Base-by-base conservation (phyloP, 2,797 vertebrate genomes). In the Brotula barbata region DNA sequence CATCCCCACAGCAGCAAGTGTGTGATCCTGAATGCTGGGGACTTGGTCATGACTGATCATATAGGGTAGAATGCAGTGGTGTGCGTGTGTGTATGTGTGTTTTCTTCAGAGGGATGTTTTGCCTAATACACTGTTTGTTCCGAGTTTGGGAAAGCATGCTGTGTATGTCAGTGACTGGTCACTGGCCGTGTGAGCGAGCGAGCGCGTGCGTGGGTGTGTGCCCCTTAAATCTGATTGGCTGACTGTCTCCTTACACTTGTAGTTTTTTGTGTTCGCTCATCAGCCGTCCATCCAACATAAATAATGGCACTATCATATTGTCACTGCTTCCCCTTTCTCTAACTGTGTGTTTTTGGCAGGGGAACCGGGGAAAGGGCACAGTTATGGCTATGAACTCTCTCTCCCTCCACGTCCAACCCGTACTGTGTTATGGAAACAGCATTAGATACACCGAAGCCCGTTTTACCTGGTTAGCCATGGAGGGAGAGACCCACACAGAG, bases 11-110 rank as follows among this genome's bases (percentile, higher is more conserved):
- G 84, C 85, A 78, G 86, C 88, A 88, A 81, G 70, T 85, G 86
- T 90, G 85, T 89, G 87, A 86, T 87, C 79, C 80, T 89, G 89
- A 91, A 90, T 90, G 85, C 77, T 69, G 25, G 88, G 89, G 88
- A 89, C 84, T 81, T 86, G 84, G 77, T 86, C 54, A 60, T 86
- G 87, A 89, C 81, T 90, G 89, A 87, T 88, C 79, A 78, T 81
- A 65, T 91, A 90, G 89, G 86, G 78, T 89, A 90, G 90, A 91
- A 87, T 89, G 89, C 89, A 85, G 88, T 76, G 84, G 88, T 87
- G 87, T 88, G 76, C 8, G 8, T 8, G 8, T 85, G 8, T 8
- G 8, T 85, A 78, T 79, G 17, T 82, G 78, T 72, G 57, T 68
- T 50, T 65, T 66, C 69, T 79, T 55, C 1, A 49, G 73, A 76